Percentiles rank a stretch among this genome's conserved stretches.
These are phyloP conservation scores for Troides oblongomaculatus DNA, from an alignment of 2,888 invertebrate genomes.

Conservation along the genomic window DNA sequence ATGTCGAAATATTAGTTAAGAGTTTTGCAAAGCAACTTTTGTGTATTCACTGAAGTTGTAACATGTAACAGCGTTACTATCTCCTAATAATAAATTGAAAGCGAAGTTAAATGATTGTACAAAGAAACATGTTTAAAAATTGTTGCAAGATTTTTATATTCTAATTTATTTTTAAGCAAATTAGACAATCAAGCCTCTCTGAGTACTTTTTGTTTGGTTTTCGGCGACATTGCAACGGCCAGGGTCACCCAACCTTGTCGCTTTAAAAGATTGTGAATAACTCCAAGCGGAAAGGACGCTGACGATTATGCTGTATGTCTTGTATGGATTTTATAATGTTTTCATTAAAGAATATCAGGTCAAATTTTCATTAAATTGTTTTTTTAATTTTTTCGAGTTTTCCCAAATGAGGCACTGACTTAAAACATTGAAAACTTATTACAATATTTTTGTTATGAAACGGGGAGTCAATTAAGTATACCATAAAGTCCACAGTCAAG, in stretches of 20 bases:
- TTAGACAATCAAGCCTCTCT: neutral
- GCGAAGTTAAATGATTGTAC: neutral
- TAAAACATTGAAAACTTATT: no score
- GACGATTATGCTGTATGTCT: neutral
- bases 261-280: slow-evolving; percentile 31
- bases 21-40: no score
- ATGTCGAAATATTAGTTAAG: no score
- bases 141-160: neutral
- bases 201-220: slow-evolving; percentile 13
- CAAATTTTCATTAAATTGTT: neutral
- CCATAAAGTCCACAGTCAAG: no score
- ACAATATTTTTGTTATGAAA: no score
- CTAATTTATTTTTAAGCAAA: neutral
- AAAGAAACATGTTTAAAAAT: neutral
- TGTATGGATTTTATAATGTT: neutral
- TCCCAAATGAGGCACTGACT: no score
- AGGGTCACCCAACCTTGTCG: slow-evolving; percentile 39
- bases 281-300: slow-evolving; percentile 32
- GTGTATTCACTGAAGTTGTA: neutral
- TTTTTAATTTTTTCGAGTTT: no score
- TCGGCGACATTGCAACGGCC: slow-evolving; percentile 33
- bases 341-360: neutral
- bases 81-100: neutral
- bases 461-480: no score
- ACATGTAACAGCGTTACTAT: neutral